Base-by-base conservation (phyloP, 2,888 invertebrate species). In the Argyra leucocephala region DNA sequence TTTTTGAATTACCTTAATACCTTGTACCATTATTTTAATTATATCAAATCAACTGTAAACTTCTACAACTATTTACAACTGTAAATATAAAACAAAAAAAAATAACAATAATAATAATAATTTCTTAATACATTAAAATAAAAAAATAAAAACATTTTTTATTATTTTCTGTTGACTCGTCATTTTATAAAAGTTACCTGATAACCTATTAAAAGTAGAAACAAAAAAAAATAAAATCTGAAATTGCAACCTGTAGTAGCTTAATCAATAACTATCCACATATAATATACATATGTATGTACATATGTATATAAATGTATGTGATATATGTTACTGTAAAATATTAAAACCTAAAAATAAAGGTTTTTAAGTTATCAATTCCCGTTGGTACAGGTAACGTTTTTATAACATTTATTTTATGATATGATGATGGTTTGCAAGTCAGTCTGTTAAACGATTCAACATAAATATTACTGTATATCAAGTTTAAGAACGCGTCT, bases 101-200 rank as follows among this genome's bases (percentile, higher is more conserved):
- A 6, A 31, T 4, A 31, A 31, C 3, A 31, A 31, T 10, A 31
- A 31, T 12, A 2, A 7, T 10, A 6, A 31, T 7, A 31, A 31
- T 31, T 31, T 31, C 31, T 10, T n/a, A 31, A 31, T 6, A 12
- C 12, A 6, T 26, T 4, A 26, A 31, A 31, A 31, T 6, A 26
- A 26, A 26, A 26, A 4, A 26, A 26, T 4, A 26, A 31, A 6
- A 31, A 31, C n/a, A n/a, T 48, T 48, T 48, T 48, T 48, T 12
- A 48, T 48, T 48, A 5, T 15, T 18, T 48, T 18, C 18, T 48
- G 9, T 48, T 48, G 18, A 48, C 48, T 48, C 48, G 5, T 48
- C 48, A 48, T 48, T 48, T 48, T n/a, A 48, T 48, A 48, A 48
- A 48, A 48, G 18, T 48, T 48, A 48, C 48, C 48, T 48, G 48